Evolutionary conservation across 2,113 vertebrate species (phyloP).

Genomic region (Bubo scandiacus): DNA sequence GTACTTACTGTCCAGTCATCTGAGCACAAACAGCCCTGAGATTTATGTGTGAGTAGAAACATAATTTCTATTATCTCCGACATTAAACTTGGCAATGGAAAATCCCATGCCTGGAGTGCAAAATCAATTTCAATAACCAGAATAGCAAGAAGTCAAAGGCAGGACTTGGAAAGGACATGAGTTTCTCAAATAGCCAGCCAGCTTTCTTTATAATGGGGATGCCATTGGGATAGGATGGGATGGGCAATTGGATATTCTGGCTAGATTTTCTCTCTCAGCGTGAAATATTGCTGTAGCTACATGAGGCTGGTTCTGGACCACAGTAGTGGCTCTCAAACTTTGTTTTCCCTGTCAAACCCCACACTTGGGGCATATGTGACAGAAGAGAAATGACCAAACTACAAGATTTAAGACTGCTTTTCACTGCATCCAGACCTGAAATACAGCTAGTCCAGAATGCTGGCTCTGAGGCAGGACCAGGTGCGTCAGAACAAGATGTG

Average conservation of each 20-base stretch:
- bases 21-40: constrained; percentile 58
- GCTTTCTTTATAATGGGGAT: constrained; percentile 8
- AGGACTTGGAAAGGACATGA: constrained; percentile 54
- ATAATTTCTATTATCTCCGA: constrained; percentile 68
- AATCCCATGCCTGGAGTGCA: constrained; percentile 60
- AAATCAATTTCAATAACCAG: constrained; percentile 71
- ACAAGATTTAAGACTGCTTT: background rate
- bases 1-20: constrained; percentile 62
- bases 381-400: background rate
- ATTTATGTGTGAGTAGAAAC: constrained; percentile 59
- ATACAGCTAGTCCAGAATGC: background rate
- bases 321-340: background rate
- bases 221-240: constrained; percentile 6
- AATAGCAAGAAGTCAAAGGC: constrained; percentile 63
- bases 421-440: background rate
- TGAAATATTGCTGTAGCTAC: constrained; percentile 21
- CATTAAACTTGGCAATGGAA: constrained; percentile 68
- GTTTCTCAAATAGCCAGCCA: background rate
- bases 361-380: background rate
- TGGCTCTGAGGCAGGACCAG: background rate
- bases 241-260: background rate
- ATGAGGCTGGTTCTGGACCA: background rate
- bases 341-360: background rate
- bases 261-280: constrained; percentile 10
- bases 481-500: background rate